Evolutionary conservation across 2,888 invertebrate species (phyloP), one percentile per base, ranked within the genome.

Genomic region (Polia nebulosa): DNA sequence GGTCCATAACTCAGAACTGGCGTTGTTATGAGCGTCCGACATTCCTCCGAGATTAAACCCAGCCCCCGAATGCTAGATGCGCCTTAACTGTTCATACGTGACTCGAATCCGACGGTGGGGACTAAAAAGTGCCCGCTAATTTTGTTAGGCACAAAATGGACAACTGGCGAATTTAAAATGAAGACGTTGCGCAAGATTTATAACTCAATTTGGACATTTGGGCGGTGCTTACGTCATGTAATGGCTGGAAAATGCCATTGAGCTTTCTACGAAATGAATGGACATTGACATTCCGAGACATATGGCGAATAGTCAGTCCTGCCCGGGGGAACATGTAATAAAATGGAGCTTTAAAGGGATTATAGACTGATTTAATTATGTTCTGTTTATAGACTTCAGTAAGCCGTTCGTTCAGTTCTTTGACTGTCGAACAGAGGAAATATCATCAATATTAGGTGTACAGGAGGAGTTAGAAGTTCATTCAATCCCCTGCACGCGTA

Each of bases 41-140:
- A 93, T 94, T 93, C 92, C 92, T 83, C 65, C 72, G 82, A 94
- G 90, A 94, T 95, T 94, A 94, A 94, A 94, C 87, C 85, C 81
- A 84, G 87, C 87, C 84, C 84, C 81, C 79, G 83, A 84, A 82
- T 69, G 80, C 83, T 83, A 80, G 85, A 84, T 81, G 85, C 80
- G 85, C 81, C 86, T 78, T 87, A 88, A 89, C 89, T 81, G 87
- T 85, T 78, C 78, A 88, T 86, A 92, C 94, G 93, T 94, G 93
- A 89, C 86, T 78, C 41, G 90, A 92, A 90, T 92, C 49, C 63
- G 58, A 74, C 70, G 72, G 62, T 67, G 63, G 76, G 66, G 78
- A 72, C 88, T 88, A 87, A 88, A 88, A 90, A 91, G 90, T 90
- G 82, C 87, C 90, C 88, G 90, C 89, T 91, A 91, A 92, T 92